phyloP scores from a whole-genome alignment of 2,113 vertebrate genomes.

The Corythaixoides concolor region DNA sequence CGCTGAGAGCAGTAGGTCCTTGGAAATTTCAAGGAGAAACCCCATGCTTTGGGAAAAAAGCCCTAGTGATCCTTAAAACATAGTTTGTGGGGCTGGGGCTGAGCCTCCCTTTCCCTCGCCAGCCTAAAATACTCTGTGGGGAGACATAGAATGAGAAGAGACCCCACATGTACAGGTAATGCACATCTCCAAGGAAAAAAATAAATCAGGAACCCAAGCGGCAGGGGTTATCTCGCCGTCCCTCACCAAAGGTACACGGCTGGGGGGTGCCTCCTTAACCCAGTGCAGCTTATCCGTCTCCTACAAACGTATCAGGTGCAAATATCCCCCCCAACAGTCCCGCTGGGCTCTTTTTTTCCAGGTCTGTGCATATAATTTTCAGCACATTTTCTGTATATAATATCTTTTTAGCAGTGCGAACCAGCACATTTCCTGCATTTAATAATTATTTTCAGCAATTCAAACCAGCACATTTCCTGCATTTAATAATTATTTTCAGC shows the following conservation, averaged over 20 bases:
- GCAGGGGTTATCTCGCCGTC: background rate
- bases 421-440: background rate
- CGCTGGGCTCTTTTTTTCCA: too few relatives aligned
- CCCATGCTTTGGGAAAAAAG: background rate
- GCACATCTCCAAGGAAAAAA: background rate
- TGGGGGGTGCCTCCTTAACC: background rate
- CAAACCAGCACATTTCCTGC: background rate
- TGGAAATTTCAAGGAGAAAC: background rate
- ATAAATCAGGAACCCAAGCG: background rate
- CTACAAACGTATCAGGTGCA: fast-evolving
- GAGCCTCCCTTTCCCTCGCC: background rate
- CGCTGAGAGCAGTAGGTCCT: background rate
- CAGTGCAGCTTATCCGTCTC: background rate
- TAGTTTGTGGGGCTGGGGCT: background rate
- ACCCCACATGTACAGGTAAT: background rate
- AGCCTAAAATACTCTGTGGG: background rate
- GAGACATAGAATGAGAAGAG: background rate
- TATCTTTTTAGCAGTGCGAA: background rate
- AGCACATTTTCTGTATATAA: background rate
- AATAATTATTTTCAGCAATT: background rate
- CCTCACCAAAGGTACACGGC: background rate
- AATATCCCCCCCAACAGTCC: background rate
- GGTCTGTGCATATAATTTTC: background rate
- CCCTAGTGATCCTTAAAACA: background rate
- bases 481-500: background rate